Evolutionary conservation across 2,888 invertebrate species (phyloP), one percentile per base, ranked within the genome.

Genomic region (Dolichomitus sp.): DNA sequence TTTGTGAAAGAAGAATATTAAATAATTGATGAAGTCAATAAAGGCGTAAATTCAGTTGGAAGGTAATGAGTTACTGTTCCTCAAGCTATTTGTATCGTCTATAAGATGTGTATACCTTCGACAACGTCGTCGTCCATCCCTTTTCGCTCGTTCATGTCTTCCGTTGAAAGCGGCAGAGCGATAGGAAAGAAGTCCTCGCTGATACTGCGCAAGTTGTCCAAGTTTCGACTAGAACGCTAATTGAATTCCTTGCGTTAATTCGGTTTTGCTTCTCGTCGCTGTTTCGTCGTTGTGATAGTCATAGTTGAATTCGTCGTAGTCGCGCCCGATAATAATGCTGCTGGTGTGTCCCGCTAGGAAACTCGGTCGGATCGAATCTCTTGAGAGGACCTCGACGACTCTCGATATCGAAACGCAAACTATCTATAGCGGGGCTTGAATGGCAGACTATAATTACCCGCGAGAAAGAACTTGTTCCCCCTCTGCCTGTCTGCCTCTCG

Each of bases 161-260:
- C 6, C 19, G 45, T 14, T 40, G 23, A n/a, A 42, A 7, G 3
- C 54, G 23, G 17, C 70, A 23, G 33, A 65, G 6, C 75, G 52
- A 61, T 66, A n/a, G 33, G 48, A n/a, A 37, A 72, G 33, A 59
- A 68, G 61, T 65, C 65, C 37, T 65, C 27, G 50, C 48, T 73
- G 57, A 59, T 61, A 50, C 23, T 48, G 72, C 23, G 37, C 72
- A 66, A 80, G 50, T 63, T 69, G 74, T 74, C 59, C 61, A 54
- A 61, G 65, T 79, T 79, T 79, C 70, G 75, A 65, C 69, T 70
- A 57, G 57, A 74, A 61, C 79, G 80, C 77, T 87, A 87, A 88
- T 88, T 86, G 84, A 88, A 88, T 87, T 87, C 76, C 79, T 59
- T 81, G 84, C 76, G 80, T 86, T 87, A 86, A 86, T 88, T 80